These are phyloP conservation scores for Vultur gryphus DNA, from an alignment of 2,797 vertebrate species.

Conservation along the genomic window DNA sequence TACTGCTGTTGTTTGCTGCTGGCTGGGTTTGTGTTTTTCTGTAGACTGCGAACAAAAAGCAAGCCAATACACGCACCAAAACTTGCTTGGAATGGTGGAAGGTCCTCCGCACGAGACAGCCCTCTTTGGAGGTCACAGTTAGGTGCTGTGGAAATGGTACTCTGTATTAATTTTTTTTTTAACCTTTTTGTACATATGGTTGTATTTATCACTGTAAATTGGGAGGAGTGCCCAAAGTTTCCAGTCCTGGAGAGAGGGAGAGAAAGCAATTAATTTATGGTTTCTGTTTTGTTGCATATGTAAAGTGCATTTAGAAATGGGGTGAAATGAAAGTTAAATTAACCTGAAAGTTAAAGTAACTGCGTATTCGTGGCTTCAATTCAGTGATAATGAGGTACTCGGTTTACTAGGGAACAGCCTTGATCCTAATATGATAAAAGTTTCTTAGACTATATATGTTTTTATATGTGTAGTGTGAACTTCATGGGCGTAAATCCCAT, in stretches of 20 bases:
- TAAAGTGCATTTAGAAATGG: background rate
- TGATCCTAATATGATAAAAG: too few species aligned
- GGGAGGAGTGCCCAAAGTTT: background rate
- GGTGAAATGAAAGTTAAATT: background rate
- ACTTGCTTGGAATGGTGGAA: background rate
- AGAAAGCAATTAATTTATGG: background rate
- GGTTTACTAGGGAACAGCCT: background rate
- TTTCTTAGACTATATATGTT: background rate
- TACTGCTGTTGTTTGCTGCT: background rate
- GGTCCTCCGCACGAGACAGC: background rate
- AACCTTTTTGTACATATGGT: too few species aligned
- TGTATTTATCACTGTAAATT: background rate
- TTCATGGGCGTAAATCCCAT: rapidly evolving
- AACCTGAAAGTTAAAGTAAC: too few species aligned
- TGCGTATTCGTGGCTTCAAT: rapidly evolving
- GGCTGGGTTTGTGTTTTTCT: background rate
- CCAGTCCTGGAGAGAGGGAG: background rate
- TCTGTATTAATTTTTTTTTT: too few species aligned
- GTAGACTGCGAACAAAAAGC: background rate
- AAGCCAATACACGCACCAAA: rapidly evolving
- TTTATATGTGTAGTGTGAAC: too few species aligned
- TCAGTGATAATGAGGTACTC: background rate
- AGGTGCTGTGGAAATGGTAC: background rate
- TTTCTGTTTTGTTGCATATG: background rate
- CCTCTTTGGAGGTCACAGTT: background rate